These are phyloP conservation scores for Trachelipus rathkii DNA, from an alignment of 1,140 invertebrate genomes.

Conservation along the genomic window DNA sequence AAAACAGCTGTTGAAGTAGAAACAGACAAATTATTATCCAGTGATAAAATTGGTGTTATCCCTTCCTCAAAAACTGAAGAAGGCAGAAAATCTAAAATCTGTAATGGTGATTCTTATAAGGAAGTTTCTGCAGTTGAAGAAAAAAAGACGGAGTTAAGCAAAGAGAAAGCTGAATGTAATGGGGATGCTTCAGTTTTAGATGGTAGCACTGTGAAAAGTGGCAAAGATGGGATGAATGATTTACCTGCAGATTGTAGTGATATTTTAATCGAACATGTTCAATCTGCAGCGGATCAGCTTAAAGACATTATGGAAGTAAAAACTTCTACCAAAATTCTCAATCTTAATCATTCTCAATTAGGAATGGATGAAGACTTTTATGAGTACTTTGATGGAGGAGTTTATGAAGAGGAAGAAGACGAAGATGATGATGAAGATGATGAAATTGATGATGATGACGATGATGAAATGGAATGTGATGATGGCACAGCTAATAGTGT, in stretches of 20 bases:
- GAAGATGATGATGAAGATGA: constrained; percentile 18
- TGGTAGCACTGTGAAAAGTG: neutral
- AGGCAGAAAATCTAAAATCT: neutral
- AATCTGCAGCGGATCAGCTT: constrained; percentile 36
- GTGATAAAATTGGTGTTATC: neutral
- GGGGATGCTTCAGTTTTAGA: neutral
- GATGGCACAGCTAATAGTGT: neutral
- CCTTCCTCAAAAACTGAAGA: neutral
- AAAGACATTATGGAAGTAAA: constrained; percentile 37
- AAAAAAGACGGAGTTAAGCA: neutral
- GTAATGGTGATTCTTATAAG: neutral
- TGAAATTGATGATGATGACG: constrained; percentile 17
- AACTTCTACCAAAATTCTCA: constrained; percentile 32
- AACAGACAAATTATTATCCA: neutral
- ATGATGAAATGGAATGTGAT: constrained; percentile 3
- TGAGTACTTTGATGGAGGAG: constrained; percentile 39
- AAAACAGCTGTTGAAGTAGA: neutral
- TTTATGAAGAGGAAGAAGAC: constrained; percentile 37
- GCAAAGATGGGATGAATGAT: neutral
- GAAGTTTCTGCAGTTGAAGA: neutral
- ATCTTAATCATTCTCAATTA: constrained; percentile 31
- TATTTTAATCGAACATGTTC: constrained; percentile 23
- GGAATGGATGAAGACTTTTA: constrained; percentile 31
- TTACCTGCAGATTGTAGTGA: neutral
- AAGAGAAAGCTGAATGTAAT: neutral